Percentiles rank a stretch among this genome's conserved stretches.
These are phyloP conservation scores for Bufo bufo DNA, from an alignment of 2,113 vertebrate genomes.

Conservation along the genomic window DNA sequence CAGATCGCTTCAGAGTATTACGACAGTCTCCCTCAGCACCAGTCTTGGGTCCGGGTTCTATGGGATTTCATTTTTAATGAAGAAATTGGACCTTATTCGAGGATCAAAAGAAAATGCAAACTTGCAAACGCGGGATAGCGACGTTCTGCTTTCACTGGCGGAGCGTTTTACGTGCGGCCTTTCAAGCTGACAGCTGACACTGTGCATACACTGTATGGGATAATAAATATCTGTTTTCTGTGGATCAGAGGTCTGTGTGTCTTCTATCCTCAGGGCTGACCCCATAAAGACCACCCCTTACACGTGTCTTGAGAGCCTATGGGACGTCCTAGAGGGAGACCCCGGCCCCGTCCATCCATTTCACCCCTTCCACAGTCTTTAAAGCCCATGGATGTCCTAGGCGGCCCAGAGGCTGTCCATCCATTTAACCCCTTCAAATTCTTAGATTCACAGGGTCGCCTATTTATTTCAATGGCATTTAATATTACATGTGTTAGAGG, in stretches of 20 bases:
- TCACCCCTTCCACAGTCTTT: background rate
- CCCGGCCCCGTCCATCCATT: too few species aligned
- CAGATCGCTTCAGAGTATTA: slow-evolving; percentile 95
- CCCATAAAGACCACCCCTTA: too few species aligned
- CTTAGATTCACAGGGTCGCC: too few species aligned
- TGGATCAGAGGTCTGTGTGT: background rate
- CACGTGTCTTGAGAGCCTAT: too few species aligned
- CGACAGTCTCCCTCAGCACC: slow-evolving; percentile 87
- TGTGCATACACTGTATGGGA: background rate
- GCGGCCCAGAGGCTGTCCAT: background rate
- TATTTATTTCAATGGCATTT: background rate
- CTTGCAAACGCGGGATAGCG: slow-evolving; percentile 65
- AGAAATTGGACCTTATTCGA: slow-evolving; percentile 85
- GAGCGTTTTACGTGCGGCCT: background rate
- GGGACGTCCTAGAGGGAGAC: too few species aligned
- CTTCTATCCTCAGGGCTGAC: background rate
- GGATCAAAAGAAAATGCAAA: slow-evolving; percentile 89
- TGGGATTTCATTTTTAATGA: slow-evolving; percentile 96
- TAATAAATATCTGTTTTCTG: background rate
- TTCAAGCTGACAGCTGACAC: background rate
- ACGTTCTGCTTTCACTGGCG: background rate
- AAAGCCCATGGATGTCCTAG: background rate
- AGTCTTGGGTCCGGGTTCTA: slow-evolving; percentile 89
- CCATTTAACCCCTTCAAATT: background rate
- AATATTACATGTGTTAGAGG: background rate